phyloP scores from a whole-genome alignment of 1,140 invertebrate species.

The Psix sp. region DNA sequence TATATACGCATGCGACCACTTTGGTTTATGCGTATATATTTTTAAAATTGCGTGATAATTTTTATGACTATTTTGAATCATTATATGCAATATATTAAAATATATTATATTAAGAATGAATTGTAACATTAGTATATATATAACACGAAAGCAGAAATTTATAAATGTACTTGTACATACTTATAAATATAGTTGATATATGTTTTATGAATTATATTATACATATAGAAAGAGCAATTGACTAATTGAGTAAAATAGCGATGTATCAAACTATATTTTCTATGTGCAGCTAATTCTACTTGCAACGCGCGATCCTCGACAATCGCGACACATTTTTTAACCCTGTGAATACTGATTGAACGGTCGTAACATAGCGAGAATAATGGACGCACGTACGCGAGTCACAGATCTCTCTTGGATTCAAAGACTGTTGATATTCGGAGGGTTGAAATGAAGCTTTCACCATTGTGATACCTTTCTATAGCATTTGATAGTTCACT shows the following conservation, averaged over 20 bases:
- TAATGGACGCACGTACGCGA: too few species aligned
- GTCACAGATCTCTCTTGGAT: not conserved
- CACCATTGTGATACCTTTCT: conserved; percentile 19
- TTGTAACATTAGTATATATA: conserved; percentile 13
- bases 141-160: conserved; percentile 9
- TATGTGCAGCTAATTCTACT: too few species aligned
- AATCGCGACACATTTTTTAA: too few species aligned
- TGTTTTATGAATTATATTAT: conserved; percentile 22
- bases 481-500: conserved; percentile 24
- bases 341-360: too few species aligned
- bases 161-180: conserved; percentile 29
- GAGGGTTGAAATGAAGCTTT: conserved; percentile 4
- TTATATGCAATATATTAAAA: conserved; percentile 20
- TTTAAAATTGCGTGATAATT: conserved; percentile 13
- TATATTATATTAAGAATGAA: too few species aligned
- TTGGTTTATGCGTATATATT: not conserved
- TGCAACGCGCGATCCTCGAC: too few species aligned
- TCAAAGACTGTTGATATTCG: not conserved
- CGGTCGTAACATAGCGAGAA: too few species aligned
- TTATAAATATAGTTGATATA: conserved; percentile 24
- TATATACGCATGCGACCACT: not conserved
- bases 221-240: conserved; percentile 3
- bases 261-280: conserved; percentile 42
- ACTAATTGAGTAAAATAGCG: conserved; percentile 26
- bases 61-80: conserved; percentile 22